A percentile compares a stretch with the other conserved stretches of the same genome.
phyloP scores from a whole-genome alignment of 2,113 vertebrate genomes.

The Elaphurus davidianus region DNA sequence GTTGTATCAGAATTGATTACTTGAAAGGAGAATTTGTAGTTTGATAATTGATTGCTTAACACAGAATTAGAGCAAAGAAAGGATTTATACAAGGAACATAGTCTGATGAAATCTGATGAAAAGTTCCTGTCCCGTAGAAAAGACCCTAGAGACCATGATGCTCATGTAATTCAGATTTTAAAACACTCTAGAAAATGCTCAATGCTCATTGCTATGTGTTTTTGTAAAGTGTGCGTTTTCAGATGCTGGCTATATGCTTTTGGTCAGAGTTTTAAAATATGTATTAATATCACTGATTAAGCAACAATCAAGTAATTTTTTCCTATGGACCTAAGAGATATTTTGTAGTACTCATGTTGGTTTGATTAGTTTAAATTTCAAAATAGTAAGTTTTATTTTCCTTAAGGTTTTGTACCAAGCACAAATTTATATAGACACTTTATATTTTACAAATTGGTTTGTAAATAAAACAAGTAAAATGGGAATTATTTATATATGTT shows the following conservation, averaged over 20 bases:
- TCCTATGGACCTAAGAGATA: neutral
- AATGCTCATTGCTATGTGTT: neutral
- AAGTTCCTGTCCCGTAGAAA: neutral
- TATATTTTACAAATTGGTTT: neutral
- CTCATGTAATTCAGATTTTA: neutral
- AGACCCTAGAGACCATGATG: neutral
- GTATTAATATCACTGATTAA: neutral
- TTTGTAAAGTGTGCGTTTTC: neutral
- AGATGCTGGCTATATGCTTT: neutral
- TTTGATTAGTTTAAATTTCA: neutral
- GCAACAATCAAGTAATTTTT: neutral
- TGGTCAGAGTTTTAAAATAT: neutral
- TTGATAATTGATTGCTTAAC: neutral
- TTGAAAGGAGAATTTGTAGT: neutral
- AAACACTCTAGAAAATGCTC: neutral
- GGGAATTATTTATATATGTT: neutral
- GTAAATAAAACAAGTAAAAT: neutral
- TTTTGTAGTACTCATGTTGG: neutral
- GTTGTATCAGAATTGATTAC: neutral
- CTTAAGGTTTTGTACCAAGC: neutral
- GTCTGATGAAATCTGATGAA: neutral
- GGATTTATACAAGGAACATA: neutral
- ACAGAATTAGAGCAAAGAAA: neutral
- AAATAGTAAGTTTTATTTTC: neutral
- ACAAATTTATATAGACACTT: neutral